A percentile compares a stretch with the other conserved stretches of the same genome.
phyloP scores from a whole-genome alignment of 2,797 vertebrate species.

The Coreius guichenoti region DNA sequence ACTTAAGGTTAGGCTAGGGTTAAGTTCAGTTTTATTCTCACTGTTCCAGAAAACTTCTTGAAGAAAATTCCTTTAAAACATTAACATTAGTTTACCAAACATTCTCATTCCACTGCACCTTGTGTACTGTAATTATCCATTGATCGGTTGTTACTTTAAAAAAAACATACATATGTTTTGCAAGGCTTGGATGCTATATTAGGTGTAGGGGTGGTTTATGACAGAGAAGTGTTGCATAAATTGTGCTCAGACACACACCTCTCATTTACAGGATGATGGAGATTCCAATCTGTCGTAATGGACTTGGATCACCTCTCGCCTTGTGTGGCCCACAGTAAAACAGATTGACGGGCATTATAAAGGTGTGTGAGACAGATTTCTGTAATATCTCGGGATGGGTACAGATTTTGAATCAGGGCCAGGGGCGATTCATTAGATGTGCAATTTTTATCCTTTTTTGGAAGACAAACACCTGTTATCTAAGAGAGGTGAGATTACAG shows the following conservation, averaged over 20 bases:
- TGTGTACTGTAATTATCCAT: not conserved
- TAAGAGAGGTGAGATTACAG: slow-evolving; percentile 1
- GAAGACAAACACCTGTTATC: slow-evolving; percentile 14
- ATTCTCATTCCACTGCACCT: not conserved
- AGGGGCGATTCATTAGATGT: slow-evolving; percentile 17
- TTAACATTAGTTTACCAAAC: not conserved
- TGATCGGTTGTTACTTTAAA: not conserved
- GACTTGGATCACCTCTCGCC: slow-evolving; percentile 29
- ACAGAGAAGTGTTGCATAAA: slow-evolving; percentile 6
- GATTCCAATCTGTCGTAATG: slow-evolving; percentile 37
- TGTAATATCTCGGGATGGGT: slow-evolving; percentile 36
- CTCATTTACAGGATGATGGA: slow-evolving; percentile 39
- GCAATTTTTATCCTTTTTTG: slow-evolving; percentile 11
- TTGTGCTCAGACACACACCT: slow-evolving; percentile 28
- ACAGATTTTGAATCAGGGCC: slow-evolving; percentile 17
- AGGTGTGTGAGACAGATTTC: slow-evolving; percentile 35
- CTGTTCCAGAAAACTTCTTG: not conserved
- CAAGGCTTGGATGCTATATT: not conserved
- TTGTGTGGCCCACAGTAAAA: slow-evolving; percentile 31
- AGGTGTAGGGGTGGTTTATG: not conserved
- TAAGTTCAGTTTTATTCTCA: not conserved
- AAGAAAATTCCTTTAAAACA: not conserved
- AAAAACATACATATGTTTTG: not conserved
- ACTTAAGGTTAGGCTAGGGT: not conserved
- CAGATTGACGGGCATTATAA: slow-evolving; percentile 34